A percentile compares a stretch with the other conserved stretches of the same genome.
These are phyloP conservation scores for Mycteria americana DNA, from an alignment of 2,797 vertebrate genomes.

Conservation along the genomic window DNA sequence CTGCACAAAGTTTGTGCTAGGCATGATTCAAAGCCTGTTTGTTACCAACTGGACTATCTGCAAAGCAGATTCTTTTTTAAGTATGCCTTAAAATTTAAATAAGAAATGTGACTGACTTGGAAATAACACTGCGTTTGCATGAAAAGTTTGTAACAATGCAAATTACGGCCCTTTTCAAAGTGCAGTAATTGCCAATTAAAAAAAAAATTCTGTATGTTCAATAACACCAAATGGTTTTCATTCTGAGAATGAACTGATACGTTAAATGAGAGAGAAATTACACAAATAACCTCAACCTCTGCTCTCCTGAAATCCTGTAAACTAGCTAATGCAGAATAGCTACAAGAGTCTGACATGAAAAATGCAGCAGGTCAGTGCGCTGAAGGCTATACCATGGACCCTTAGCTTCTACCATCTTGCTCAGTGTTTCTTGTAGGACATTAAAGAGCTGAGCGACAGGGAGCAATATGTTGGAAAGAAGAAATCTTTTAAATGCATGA, in stretches of 20 bases:
- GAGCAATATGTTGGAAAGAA: background rate
- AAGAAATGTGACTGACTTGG: conserved; percentile 1
- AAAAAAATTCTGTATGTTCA: background rate
- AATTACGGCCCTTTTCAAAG: background rate
- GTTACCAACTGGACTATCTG: background rate
- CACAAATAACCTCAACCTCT: background rate
- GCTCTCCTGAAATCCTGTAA: background rate
- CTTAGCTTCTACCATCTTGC: background rate
- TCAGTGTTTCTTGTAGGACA: background rate
- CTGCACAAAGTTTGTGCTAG: conserved; percentile 39
- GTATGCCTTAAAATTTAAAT: conserved; percentile 2
- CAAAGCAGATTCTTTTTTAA: conserved; percentile 19
- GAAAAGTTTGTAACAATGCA: background rate
- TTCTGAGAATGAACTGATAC: background rate
- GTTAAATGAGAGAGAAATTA: background rate
- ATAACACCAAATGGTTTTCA: background rate
- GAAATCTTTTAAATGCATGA: background rate
- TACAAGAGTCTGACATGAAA: background rate
- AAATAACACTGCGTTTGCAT: background rate
- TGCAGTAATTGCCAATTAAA: background rate
- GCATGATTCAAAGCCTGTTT: background rate
- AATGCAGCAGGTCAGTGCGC: background rate
- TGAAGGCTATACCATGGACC: background rate
- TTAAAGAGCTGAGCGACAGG: background rate
- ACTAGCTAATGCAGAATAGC: background rate